phyloP scores from a whole-genome alignment of 2,797 vertebrate species.

The Aeoliscus strigatus region DNA sequence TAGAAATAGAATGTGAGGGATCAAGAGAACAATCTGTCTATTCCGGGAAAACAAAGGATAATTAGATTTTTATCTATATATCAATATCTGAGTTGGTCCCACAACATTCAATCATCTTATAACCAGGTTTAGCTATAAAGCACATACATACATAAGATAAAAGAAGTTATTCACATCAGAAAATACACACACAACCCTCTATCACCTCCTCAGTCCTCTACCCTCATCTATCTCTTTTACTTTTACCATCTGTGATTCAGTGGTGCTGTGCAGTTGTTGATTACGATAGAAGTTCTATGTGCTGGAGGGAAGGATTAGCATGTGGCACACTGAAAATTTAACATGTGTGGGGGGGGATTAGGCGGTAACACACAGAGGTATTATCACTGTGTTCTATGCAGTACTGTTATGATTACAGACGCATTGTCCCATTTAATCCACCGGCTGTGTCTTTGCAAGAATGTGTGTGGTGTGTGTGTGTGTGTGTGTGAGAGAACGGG shows the following conservation, averaged over 20 bases:
- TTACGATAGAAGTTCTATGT: slow-evolving; percentile 59
- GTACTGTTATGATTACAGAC: slow-evolving; percentile 63
- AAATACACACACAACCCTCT: too few species aligned
- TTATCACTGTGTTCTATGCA: slow-evolving; percentile 61
- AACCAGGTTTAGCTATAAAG: too few species aligned
- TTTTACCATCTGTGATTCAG: slow-evolving; percentile 26
- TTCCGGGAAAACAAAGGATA: too few species aligned
- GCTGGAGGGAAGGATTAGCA: slow-evolving; percentile 64
- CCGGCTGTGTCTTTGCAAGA: slow-evolving; percentile 17
- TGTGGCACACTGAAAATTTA: slow-evolving; percentile 60
- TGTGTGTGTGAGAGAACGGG: slow-evolving; percentile 1
- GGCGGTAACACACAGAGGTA: slow-evolving; percentile 56
- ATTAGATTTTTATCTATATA: too few species aligned
- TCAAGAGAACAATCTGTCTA: too few species aligned
- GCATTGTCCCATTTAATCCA: slow-evolving; percentile 66
- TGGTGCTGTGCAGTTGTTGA: slow-evolving; percentile 57
- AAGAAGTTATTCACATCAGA: too few species aligned
- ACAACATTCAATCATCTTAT: too few species aligned
- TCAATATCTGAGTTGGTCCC: too few species aligned
- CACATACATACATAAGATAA: too few species aligned
- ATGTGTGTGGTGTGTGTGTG: slow-evolving; percentile 4
- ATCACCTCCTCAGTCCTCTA: slow-evolving; percentile 25
- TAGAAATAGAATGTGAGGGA: too few species aligned
- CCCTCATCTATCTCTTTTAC: slow-evolving; percentile 13
- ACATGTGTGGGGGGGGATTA: slow-evolving; percentile 63